Evolutionary conservation across 2,797 vertebrate genomes (phyloP), one percentile per base, ranked within the genome.

Genomic region (Semaprochilodus insignis): DNA sequence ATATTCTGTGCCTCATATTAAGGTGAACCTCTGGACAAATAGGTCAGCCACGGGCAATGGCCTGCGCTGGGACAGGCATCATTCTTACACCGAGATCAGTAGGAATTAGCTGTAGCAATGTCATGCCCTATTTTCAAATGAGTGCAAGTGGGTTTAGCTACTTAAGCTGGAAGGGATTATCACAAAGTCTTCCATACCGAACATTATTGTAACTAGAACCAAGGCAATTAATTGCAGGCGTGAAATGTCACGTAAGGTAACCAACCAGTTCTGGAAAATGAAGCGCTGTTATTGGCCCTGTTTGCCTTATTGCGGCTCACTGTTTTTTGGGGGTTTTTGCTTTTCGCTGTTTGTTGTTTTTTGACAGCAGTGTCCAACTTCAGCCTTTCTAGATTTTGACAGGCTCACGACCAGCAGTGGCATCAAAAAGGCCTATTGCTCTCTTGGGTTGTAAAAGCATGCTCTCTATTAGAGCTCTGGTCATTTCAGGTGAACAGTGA

Each of bases 61-160:
- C 31, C 63, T 36, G 51, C 44, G 52, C 51, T 13, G 48, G 48
- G 65, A 78, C 31, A 51, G 65, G 52, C 31, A 40, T 74, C n/a
- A 23, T 74, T 75, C 78, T 73, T 74, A 48, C 63, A 44, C 34
- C 40, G 17, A 48, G 71, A 79, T 81, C 67, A 40, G 72, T 80
- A 72, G 52, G 73, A 72, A 69, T 77, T 74, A 80, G 69, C 77
- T 82, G 80, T 80, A 79, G 54, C 25, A 44, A 77, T 78, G 71
- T 67, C 25, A 57, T 86, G 88, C 72, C 76, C 86, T 81, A 85
- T 76, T 85, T 87, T 85, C 54, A 55, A 67, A 73, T 62, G 51
- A 85, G 67, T 65, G 36, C 59, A 83, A 54, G 83, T 59, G 81
- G 78, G 69, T 75, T 83, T 78, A 81, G 70, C 19, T 55, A 62